phyloP scores from a whole-genome alignment of 1,140 invertebrate species.

The Diabrotica virgifera region DNA sequence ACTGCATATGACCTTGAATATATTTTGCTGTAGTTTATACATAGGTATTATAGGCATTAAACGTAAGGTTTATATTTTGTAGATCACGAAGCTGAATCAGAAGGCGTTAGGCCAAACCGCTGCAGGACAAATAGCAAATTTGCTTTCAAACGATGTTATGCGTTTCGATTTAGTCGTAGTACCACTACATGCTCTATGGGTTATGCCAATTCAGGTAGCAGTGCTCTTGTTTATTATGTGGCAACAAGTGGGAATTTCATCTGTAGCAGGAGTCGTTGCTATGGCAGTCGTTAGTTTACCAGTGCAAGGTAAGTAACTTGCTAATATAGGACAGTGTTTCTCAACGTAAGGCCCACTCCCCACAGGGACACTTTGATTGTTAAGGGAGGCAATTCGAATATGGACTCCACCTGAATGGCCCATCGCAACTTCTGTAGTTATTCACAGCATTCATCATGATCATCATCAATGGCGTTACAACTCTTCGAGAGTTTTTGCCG shows the following conservation, averaged over 20 bases:
- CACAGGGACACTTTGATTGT: too few relatives aligned
- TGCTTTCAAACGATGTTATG: slow-evolving; percentile 77
- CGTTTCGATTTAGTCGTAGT: slow-evolving; percentile 61
- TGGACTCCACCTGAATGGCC: too few relatives aligned
- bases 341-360: too few relatives aligned
- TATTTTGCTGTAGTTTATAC: too few relatives aligned
- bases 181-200: slow-evolving; percentile 63
- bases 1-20: too few relatives aligned
- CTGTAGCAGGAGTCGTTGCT: slow-evolving; percentile 66
- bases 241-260: slow-evolving; percentile 62
- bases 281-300: slow-evolving; percentile 61
- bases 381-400: too few relatives aligned
- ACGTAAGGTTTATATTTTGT: slow-evolving; percentile 22
- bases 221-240: slow-evolving; percentile 64
- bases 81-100: slow-evolving; percentile 62
- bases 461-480: too few relatives aligned
- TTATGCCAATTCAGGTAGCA: slow-evolving; percentile 65
- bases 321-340: too few relatives aligned
- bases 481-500: too few relatives aligned
- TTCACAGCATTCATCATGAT: too few relatives aligned
- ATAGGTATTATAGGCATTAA: background rate
- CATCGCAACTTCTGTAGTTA: too few relatives aligned
- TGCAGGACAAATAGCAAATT: slow-evolving; percentile 78
- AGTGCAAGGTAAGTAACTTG: slow-evolving; percentile 60
- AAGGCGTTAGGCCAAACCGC: slow-evolving; percentile 66